Evolutionary conservation across 2,113 vertebrate species (phyloP).

Genomic region (Camelus dromedarius): DNA sequence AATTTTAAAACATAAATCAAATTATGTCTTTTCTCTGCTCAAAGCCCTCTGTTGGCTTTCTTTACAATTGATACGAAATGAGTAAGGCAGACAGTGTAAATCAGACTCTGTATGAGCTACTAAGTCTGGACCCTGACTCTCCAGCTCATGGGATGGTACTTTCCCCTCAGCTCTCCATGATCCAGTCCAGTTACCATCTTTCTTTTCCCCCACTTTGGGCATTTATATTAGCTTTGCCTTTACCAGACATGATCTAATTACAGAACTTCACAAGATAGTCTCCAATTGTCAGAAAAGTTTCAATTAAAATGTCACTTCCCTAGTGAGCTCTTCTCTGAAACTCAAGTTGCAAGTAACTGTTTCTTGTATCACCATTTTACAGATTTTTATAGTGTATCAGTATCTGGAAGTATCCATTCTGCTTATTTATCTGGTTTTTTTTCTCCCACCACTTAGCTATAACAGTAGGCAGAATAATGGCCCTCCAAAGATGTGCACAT

Average conservation of each 20-base stretch:
- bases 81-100: background rate
- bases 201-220: background rate
- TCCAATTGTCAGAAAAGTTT: background rate
- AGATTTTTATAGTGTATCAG: background rate
- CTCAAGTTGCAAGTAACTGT: background rate
- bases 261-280: background rate
- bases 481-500: background rate
- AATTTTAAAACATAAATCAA: slow-evolving; percentile 36
- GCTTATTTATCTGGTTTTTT: background rate
- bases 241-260: background rate
- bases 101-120: background rate
- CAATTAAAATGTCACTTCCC: background rate
- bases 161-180: background rate
- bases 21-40: background rate
- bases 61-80: background rate
- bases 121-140: background rate
- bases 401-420: background rate
- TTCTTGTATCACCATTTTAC: background rate
- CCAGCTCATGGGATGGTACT: background rate
- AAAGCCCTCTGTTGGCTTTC: background rate
- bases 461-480: background rate
- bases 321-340: background rate
- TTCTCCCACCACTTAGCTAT: background rate
- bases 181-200: background rate
- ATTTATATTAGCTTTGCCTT: background rate